These are phyloP conservation scores for Protophormia terraenovae DNA, from an alignment of 2,888 invertebrate genomes.

Conservation along the genomic window DNA sequence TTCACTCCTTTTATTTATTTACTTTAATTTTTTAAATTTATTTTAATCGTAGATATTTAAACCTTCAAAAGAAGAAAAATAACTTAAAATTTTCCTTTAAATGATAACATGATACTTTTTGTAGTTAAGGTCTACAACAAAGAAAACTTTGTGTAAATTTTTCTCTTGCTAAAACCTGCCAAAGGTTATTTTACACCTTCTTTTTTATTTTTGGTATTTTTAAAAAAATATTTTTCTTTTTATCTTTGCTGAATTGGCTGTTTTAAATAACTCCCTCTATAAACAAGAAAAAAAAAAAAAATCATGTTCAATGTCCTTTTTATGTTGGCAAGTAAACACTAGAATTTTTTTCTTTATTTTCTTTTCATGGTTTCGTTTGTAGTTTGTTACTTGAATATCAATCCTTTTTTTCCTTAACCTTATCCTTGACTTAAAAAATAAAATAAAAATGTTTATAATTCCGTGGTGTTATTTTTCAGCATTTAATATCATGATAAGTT, in stretches of 20 bases:
- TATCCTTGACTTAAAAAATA: conserved; percentile 24
- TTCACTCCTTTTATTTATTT: no score
- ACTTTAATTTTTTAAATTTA: no score
- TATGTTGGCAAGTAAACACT: background rate
- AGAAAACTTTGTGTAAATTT: no score
- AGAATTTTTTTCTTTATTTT: background rate
- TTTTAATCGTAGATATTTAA: no score
- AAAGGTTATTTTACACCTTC: conserved; percentile 6
- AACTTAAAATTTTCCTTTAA: no score
- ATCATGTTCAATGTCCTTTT: background rate
- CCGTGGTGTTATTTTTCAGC: conserved; percentile 16
- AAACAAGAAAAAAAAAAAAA: background rate
- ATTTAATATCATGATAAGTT: background rate
- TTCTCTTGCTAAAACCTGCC: background rate
- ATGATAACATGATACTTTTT: no score
- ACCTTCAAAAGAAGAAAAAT: no score
- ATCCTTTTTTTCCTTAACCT: conserved; percentile 15
- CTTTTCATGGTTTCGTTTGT: background rate
- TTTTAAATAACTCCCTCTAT: background rate
- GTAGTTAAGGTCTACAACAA: no score
- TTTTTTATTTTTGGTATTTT: background rate
- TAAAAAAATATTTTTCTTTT: background rate
- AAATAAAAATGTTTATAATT: no score
- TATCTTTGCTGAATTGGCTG: background rate
- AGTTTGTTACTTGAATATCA: background rate